These are phyloP conservation scores for Aeoliscus strigatus DNA, from an alignment of 2,797 vertebrate genomes.

Conservation along the genomic window DNA sequence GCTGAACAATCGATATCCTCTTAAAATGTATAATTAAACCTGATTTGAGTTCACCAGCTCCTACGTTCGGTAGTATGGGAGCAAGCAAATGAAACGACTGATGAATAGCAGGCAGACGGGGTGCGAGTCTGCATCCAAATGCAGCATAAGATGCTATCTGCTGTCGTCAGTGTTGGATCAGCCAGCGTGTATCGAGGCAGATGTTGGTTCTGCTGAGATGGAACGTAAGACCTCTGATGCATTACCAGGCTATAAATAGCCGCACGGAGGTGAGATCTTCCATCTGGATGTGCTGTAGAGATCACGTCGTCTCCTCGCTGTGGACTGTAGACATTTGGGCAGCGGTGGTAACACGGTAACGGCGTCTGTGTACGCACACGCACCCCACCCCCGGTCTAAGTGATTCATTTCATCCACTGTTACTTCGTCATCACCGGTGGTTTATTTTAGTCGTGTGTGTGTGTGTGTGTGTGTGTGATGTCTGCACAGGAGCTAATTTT, in stretches of 20 bases:
- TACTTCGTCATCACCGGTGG: constrained; percentile 17
- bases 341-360: constrained; percentile 10
- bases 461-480: too few relatives aligned
- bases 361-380: constrained; percentile 11
- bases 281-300: constrained; percentile 65
- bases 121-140: constrained; percentile 13
- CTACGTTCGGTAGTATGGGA: background rate
- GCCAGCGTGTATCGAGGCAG: constrained; percentile 53
- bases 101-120: background rate
- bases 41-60: background rate
- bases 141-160: constrained; percentile 9
- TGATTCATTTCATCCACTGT: constrained; percentile 2
- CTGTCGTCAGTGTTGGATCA: constrained; percentile 38
- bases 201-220: constrained; percentile 65
- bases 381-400: constrained; percentile 4
- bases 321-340: constrained; percentile 32
- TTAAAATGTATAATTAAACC: background rate
- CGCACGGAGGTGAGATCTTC: constrained; percentile 60
- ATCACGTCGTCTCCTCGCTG: constrained; percentile 46
- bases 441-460: constrained; percentile 29
- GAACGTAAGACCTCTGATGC: constrained; percentile 69
- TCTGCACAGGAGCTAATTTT: constrained; percentile 41
- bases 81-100: background rate
- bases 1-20: background rate
- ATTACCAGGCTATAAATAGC: constrained; percentile 74